Conservation (phyloP, 2,113 vertebrate species). For the Arvicanthis niloticus region DNA sequence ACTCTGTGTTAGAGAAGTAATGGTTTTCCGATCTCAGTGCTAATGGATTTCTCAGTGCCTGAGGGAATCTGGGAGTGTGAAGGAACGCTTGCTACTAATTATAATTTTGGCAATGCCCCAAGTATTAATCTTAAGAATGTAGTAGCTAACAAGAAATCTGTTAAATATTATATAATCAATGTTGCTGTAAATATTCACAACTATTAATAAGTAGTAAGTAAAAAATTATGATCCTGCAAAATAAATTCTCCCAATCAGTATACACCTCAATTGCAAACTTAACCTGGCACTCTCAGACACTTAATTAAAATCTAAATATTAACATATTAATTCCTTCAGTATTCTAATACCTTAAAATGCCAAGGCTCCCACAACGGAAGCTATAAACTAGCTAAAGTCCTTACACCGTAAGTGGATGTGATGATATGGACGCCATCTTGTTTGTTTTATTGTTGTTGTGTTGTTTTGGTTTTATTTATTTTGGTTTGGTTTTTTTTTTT, state of each 20-base stretch:
- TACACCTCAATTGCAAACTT: slow-evolving; percentile 48
- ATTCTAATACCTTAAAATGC: not conserved
- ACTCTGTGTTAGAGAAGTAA: not conserved
- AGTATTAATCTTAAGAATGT: slow-evolving; percentile 55
- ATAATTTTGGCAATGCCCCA: not conserved
- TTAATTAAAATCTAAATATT: slow-evolving; percentile 65
- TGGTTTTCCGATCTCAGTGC: not conserved
- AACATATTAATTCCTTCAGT: slow-evolving; percentile 35
- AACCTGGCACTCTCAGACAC: not conserved
- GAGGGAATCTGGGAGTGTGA: not conserved
- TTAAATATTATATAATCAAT: slow-evolving; percentile 52
- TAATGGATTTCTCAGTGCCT: slow-evolving; percentile 46
- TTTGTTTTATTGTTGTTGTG: not conserved
- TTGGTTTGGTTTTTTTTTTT: not conserved
- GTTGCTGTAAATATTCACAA: slow-evolving; percentile 45
- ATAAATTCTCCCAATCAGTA: slow-evolving; percentile 29
- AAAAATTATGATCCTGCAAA: slow-evolving; percentile 57
- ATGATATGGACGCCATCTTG: not conserved
- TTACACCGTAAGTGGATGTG: not conserved
- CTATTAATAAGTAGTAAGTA: slow-evolving; percentile 51
- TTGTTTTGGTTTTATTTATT: not conserved
- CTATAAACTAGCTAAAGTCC: not conserved
- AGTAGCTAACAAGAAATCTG: slow-evolving; percentile 61
- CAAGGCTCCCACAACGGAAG: not conserved
- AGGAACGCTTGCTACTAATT: not conserved